A percentile compares a stretch with the other conserved stretches of the same genome.
Conservation (phyloP, 2,888 invertebrate species). For the Rhimphoctona megacephalus region DNA sequence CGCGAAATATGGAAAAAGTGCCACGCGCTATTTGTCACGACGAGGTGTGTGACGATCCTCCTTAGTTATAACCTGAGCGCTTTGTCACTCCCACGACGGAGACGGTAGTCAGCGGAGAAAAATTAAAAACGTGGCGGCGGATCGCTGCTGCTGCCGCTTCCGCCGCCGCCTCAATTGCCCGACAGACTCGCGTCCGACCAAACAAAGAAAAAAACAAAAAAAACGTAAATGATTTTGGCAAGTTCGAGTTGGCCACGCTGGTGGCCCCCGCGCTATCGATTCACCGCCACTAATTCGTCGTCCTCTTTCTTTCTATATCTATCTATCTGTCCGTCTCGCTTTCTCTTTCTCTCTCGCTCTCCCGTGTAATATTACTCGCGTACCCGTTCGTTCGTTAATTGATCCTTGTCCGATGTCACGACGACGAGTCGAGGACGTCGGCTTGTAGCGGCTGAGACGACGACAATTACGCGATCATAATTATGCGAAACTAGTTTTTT, state of each 20-base stretch:
- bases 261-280: slow-evolving; percentile 77
- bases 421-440: slow-evolving; percentile 57
- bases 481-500: not conserved
- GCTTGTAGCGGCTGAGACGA: not conserved
- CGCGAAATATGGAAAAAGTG: not conserved
- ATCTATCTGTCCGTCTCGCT: slow-evolving; percentile 68
- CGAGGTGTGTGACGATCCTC: slow-evolving; percentile 14
- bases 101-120: slow-evolving; percentile 8
- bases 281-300: slow-evolving; percentile 61
- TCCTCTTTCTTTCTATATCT: slow-evolving; percentile 71
- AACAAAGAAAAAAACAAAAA: slow-evolving; percentile 41
- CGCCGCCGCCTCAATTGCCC: slow-evolving; percentile 40
- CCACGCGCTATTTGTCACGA: slow-evolving; percentile 49
- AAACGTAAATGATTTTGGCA: slow-evolving; percentile 61
- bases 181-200: slow-evolving; percentile 38
- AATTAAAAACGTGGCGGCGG: slow-evolving; percentile 61
- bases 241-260: slow-evolving; percentile 79
- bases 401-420: slow-evolving; percentile 69
- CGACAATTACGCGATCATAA: not conserved
- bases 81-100: slow-evolving; percentile 46
- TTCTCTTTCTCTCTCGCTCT: slow-evolving; percentile 48
- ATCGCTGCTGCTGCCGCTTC: slow-evolving; percentile 33
- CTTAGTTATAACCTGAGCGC: slow-evolving; percentile 61
- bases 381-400: slow-evolving; percentile 34
- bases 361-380: slow-evolving; percentile 40